phyloP scores from a whole-genome alignment of 92 coral and sea anemone genomes.

The Metridium senile region DNA sequence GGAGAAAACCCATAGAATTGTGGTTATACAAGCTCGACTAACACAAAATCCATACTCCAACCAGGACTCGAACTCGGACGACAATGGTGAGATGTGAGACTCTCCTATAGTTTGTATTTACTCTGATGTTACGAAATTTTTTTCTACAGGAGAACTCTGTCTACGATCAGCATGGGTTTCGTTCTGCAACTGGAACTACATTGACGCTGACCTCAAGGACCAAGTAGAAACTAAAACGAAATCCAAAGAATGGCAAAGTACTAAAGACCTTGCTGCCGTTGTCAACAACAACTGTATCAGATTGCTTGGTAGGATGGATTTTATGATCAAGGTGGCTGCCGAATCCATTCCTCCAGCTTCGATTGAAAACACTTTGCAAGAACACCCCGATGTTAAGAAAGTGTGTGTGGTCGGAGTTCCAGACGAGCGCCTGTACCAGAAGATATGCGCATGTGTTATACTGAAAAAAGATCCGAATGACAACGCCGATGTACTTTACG shows the following conservation, averaged over 20 bases:
- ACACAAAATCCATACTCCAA: no score
- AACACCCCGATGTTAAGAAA: slow-evolving; percentile 14
- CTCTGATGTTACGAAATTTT: slow-evolving; percentile 9
- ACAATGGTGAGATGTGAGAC: not conserved
- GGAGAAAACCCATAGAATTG: no score
- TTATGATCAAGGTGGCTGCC: slow-evolving; percentile 12
- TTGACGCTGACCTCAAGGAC: not conserved
- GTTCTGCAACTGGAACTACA: not conserved
- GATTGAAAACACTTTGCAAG: not conserved
- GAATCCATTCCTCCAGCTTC: slow-evolving; percentile 12
- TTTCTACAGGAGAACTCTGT: not conserved
- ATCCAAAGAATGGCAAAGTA: slow-evolving; percentile 9
- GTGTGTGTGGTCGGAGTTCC: slow-evolving; percentile 32
- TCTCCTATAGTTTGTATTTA: not conserved
- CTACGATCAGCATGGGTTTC: no score
- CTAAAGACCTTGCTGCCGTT: slow-evolving; percentile 3
- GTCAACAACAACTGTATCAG: not conserved
- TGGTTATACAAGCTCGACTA: no score
- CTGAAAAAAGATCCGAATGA: slow-evolving; percentile 36
- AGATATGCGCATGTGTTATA: slow-evolving; percentile 42
- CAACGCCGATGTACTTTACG: slow-evolving; percentile 9
- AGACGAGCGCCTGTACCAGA: slow-evolving; percentile 25
- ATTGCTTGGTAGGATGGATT: slow-evolving; percentile 11
- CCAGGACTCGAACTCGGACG: no score
- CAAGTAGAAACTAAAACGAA: not conserved